A percentile compares a stretch with the other conserved stretches of the same genome.
Conservation (phyloP, 2,888 invertebrate species). For the Meta bourneti region DNA sequence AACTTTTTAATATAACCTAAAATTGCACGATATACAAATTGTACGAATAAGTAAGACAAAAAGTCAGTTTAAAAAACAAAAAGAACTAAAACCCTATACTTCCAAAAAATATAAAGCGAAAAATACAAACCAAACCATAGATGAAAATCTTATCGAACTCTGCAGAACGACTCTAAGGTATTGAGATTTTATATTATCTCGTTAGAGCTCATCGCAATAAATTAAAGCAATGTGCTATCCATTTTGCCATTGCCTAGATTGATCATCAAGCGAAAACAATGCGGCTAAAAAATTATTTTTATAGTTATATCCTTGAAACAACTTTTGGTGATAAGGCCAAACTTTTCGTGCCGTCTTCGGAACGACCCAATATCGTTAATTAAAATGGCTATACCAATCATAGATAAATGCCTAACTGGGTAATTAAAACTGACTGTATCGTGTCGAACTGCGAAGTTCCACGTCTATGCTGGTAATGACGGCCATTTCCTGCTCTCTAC, state of each 20-base stretch:
- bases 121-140: not conserved
- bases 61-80: no score
- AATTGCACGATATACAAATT: no score
- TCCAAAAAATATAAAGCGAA: no score
- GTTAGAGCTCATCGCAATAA: slow-evolving; percentile 57
- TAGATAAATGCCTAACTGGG: slow-evolving; percentile 74
- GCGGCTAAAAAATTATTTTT: slow-evolving; percentile 71
- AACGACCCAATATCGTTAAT: slow-evolving; percentile 74
- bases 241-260: slow-evolving; percentile 64
- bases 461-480: slow-evolving; percentile 63
- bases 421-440: slow-evolving; percentile 74
- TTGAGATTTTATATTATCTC: slow-evolving; percentile 7
- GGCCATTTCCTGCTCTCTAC: slow-evolving; percentile 71
- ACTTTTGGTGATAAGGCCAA: slow-evolving; percentile 73
- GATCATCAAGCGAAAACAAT: slow-evolving; percentile 73
- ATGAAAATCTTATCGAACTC: not conserved
- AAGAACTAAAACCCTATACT: no score
- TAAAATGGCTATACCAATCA: slow-evolving; percentile 76
- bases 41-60: no score
- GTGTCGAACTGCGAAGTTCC: slow-evolving; percentile 39
- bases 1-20: no score
- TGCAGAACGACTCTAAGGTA: not conserved
- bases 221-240: slow-evolving; percentile 59
- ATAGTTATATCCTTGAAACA: slow-evolving; percentile 75
- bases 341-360: slow-evolving; percentile 67